Evolutionary conservation across 2,888 invertebrate species (phyloP), one percentile per base, ranked within the genome.

Genomic region (Mesochorus sp.): DNA sequence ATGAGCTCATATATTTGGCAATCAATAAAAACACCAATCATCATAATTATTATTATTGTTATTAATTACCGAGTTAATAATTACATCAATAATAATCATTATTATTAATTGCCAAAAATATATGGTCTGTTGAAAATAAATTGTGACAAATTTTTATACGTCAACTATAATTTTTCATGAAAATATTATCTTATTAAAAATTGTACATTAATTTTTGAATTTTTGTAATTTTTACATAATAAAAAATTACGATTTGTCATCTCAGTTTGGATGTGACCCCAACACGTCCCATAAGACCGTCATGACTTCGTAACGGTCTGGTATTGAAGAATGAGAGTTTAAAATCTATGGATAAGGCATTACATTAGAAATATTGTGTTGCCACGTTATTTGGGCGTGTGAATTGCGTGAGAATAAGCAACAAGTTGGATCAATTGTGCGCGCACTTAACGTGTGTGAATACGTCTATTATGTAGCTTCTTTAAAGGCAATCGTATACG

Each of bases 351-450:
- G 37, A 6, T n/a, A 37, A 37, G 37, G 8, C 12, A 37, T 37
- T 37, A 37, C 37, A 37, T n/a, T 37, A 12, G 12, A 12, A 37
- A 6, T 5, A 3, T 12, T 12, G 37, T 12, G 12, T 12, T 37
- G 1, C 37, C 12, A 12, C 24, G 31, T 8, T n/a, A n/a, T n/a
- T n/a, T n/a, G n/a, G n/a, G n/a, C n/a, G n/a, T n/a, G n/a, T n/a
- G n/a, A n/a, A n/a, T n/a, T n/a, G n/a, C n/a, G 26, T 8, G 31
- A 12, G 70, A 59, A 70, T 49, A 59, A 59, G 37, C 17, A 49
- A 19, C 37, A 28, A n/a, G n/a, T n/a, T 24, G 12, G 12, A 28
- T 21, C 49, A 37, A 17, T 28, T 8, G 37, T 19, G 1, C 21
- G 21, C 47, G 31, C 57, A 70, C 31, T 39, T 47, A 55, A 24